Conservation (phyloP, 2,797 vertebrate genomes). For the Cuniculus paca region DNA sequence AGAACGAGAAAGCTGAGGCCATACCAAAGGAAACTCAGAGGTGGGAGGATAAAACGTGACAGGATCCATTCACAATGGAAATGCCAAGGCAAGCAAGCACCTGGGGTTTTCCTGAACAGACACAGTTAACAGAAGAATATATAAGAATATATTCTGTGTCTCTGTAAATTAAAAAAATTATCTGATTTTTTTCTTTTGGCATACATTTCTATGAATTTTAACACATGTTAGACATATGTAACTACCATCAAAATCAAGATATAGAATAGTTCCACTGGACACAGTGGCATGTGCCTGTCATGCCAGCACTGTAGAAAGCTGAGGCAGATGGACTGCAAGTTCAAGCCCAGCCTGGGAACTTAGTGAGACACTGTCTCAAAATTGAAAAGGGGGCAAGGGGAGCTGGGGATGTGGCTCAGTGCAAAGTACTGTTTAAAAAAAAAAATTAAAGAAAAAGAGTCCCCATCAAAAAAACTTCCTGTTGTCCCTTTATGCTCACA, state of each 20-base stretch:
- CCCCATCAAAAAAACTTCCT: background rate
- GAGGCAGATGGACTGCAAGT: background rate
- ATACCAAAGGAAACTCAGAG: background rate
- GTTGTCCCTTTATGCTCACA: background rate
- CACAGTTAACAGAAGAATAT: background rate
- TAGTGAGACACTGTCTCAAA: background rate
- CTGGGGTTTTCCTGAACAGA: background rate
- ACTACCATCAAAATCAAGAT: background rate
- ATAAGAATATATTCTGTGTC: background rate
- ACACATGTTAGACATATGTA: background rate
- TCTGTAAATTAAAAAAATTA: background rate
- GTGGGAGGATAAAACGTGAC: background rate
- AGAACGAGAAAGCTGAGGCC: constrained; percentile 1
- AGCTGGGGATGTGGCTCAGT: background rate
- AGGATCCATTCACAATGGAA: background rate
- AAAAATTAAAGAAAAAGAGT: too few species aligned
- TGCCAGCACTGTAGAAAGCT: background rate
- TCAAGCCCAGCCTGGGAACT: background rate
- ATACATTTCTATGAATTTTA: background rate
- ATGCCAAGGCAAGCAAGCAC: background rate
- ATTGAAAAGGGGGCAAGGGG: background rate
- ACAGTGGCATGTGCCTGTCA: background rate
- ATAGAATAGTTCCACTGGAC: background rate
- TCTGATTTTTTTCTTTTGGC: background rate
- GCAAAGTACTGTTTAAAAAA: background rate